Percentiles rank a stretch among this genome's conserved stretches.
Evolutionary conservation across 2,797 vertebrate genomes (phyloP).

Genomic region (Acanthurus lineatus): DNA sequence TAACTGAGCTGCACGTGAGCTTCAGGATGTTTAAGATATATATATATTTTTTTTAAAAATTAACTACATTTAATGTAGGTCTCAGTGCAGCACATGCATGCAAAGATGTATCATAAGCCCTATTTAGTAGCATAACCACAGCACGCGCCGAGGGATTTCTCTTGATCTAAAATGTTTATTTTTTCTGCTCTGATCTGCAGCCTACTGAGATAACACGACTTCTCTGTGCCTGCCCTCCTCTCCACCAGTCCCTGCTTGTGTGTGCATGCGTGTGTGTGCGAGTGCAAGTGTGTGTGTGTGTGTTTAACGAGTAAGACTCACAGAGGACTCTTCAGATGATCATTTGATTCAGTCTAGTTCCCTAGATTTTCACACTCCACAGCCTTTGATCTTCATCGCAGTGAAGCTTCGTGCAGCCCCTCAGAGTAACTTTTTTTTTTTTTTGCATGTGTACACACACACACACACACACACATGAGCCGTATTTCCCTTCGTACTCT

Average conservation of each 20-base stretch:
- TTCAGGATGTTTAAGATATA: slow-evolving; percentile 1
- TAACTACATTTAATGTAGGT: slow-evolving; percentile 14
- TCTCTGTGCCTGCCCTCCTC: slow-evolving; percentile 45
- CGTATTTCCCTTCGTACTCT: neutral
- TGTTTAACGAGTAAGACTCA: slow-evolving; percentile 51
- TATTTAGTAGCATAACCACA: slow-evolving; percentile 52
- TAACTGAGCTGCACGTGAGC: neutral
- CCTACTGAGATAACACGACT: slow-evolving; percentile 51
- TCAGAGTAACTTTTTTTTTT: slow-evolving; percentile 9
- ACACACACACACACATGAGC: slow-evolving; percentile 6
- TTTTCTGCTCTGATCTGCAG: slow-evolving; percentile 66
- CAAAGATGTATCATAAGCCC: slow-evolving; percentile 47
- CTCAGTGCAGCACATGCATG: slow-evolving; percentile 8
- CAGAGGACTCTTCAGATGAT: slow-evolving; percentile 69
- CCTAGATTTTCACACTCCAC: slow-evolving; percentile 60
- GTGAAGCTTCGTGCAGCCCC: slow-evolving; percentile 30
- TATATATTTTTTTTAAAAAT: neutral
- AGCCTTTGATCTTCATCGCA: slow-evolving; percentile 58
- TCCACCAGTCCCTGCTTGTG: slow-evolving; percentile 26
- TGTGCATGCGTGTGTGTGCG: slow-evolving; percentile 22
- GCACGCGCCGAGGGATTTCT: slow-evolving; percentile 51
- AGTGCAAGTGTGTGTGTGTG: slow-evolving; percentile 10
- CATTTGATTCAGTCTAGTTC: slow-evolving; percentile 72
- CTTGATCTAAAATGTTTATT: slow-evolving; percentile 73
- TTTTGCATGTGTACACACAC: slow-evolving; percentile 9